Evolutionary conservation across 1,140 invertebrate species (phyloP), one percentile per base, ranked within the genome.

Genomic region (Triops longicaudatus): DNA sequence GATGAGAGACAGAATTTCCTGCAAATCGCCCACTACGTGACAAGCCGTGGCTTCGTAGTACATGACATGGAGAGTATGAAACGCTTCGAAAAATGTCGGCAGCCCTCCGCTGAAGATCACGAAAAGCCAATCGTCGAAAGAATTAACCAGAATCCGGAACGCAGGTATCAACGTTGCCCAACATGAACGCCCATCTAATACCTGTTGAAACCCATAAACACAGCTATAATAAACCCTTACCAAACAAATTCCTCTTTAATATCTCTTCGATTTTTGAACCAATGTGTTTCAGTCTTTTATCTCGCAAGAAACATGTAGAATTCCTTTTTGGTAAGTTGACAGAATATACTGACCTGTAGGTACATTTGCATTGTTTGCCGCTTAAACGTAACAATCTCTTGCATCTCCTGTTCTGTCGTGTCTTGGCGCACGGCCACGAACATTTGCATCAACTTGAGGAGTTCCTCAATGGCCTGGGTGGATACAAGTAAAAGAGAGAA

Each of bases 11-110:
- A 97, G 86, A 11, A 96, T 86, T 78, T 96, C 93, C 12, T 93
- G 88, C 43, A 97, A 85, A 82, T 96, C 95, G 0, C 89, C 90
- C 6, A 91, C 90, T 17, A 95, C 89, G 83, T 94, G 93, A 82
- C 93, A 95, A 0, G 93, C 93, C 5, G 93, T 95, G 17, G 94
- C 94, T 84, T 97, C 95, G 81, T 97, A 94, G 82, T 96, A 93
- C 92, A 97, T 96, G 80, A 93, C 91, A 86, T 96, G 94, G 76
- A 97, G 85, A 79, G 93, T 95, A 84, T 93, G 91, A 81, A 97
- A 90, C 22, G 94, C 93, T 88, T 92, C 81, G 14, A 85, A 84
- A 26, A 94, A 90, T 87, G 95, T 91, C 78, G 92, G 89, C 50
- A 98, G 86, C 7, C 94, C 95, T 74, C 92, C 91, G 81, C 96